Evolutionary conservation across 2,888 invertebrate genomes (phyloP), one percentile per base, ranked within the genome.

Genomic region (Trypoxylon attenuatum): DNA sequence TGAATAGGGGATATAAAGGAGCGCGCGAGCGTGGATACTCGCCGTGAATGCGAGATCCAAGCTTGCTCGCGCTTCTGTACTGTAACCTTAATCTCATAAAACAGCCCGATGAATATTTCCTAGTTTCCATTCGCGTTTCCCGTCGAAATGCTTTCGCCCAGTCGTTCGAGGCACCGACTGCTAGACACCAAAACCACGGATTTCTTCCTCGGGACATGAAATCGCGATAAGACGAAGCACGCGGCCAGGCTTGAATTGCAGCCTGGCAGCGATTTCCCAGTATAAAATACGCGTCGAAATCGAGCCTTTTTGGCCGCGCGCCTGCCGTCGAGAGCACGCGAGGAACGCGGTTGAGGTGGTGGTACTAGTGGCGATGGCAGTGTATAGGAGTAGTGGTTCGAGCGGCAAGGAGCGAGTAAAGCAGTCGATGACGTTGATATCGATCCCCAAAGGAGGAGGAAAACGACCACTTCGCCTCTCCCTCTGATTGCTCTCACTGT

Each of bases 401-500:
- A 59, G 58, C 56, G 67, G 66, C 61, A 68, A 71, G 60, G 69
- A 77, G 68, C 69, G 71, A 54, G 72, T 45, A 67, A 77, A 65
- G 76, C 72, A 74, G 69, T 60, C 76, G 77, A 80, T 82, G 79
- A 80, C 80, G 81, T 76, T 80, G 82, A 81, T 83, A 83, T 83
- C 82, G 83, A 83, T 83, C 76, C 72, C 69, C 54, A 59, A 70
- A 73, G 70, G 69, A 77, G 69, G 73, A 65, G 65, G 70, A 75
- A 77, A 80, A 77, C 79, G 76, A 77, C 65, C 58, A 55, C 41
- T 49, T 38, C 29, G 6, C 45, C 51, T 50, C 69, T 69, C 61
- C 54, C 61, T 64, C 59, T 51, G 52, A 74, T 73, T 60, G 57
- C 59, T 60, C 55, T 52, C 29, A 21, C 21, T 45, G 21, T 3